These are phyloP conservation scores for rat (Rattus norvegicus) DNA, from an alignment of 2,113 vertebrate genomes.

Conservation along the genomic window GRCr8 NC_086024.1:18986501-18987000, in stretches of 20 bases:
- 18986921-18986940: background rate
- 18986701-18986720: background rate
- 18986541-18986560: background rate
- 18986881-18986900: background rate
- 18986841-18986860: background rate
- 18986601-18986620: background rate
- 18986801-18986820: background rate
- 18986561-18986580: background rate
- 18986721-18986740: background rate
- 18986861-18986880: background rate
- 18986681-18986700: background rate
- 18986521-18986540: background rate
- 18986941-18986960: background rate
- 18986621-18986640: background rate
- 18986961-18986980: background rate
- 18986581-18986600: background rate
- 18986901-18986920: background rate
- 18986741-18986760: background rate
- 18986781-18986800: background rate
- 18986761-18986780: background rate
- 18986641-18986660: background rate
- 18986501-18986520: background rate
- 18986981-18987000: constrained; percentile 2
- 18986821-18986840: background rate
- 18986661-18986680: background rate